Conservation (phyloP, 2,888 invertebrate genomes). For the Oegoconia quadripuncta region DNA sequence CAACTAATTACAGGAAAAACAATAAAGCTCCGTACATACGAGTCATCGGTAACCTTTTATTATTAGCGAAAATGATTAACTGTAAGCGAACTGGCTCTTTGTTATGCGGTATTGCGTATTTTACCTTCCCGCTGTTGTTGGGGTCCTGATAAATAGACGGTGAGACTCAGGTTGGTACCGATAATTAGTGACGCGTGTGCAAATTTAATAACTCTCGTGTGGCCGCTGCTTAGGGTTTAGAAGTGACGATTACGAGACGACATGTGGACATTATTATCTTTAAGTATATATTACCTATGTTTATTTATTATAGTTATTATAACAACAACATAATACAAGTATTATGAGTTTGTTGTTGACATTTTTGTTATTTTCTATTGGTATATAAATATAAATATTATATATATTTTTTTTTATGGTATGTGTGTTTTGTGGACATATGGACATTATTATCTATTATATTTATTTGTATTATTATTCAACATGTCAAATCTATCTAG, state of each 20-base stretch:
- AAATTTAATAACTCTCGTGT: constrained; percentile 69
- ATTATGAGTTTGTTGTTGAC: no score
- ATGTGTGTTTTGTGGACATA: no score
- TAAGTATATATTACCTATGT: no score
- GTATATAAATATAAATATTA: no score
- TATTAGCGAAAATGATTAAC: constrained; percentile 30
- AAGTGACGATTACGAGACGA: constrained; percentile 24
- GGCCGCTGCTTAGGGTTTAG: constrained; percentile 38
- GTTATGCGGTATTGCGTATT: constrained; percentile 26
- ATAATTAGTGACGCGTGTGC: constrained; percentile 72
- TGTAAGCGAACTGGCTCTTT: constrained; percentile 17
- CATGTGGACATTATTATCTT: background rate
- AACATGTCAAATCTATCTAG: no score
- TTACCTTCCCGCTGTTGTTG: constrained; percentile 33
- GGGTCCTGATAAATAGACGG: constrained; percentile 54
- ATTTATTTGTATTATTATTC: no score
- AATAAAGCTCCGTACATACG: constrained; percentile 22
- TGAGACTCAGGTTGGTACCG: constrained; percentile 37
- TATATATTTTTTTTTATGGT: no score
- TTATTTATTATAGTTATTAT: no score
- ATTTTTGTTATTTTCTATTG: no score
- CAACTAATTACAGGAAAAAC: constrained; percentile 18
- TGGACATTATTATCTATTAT: no score
- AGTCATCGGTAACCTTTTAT: constrained; percentile 26
- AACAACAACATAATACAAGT: no score